Evolutionary conservation across 2,888 invertebrate genomes (phyloP).

Genomic region (Philereme vetulata): DNA sequence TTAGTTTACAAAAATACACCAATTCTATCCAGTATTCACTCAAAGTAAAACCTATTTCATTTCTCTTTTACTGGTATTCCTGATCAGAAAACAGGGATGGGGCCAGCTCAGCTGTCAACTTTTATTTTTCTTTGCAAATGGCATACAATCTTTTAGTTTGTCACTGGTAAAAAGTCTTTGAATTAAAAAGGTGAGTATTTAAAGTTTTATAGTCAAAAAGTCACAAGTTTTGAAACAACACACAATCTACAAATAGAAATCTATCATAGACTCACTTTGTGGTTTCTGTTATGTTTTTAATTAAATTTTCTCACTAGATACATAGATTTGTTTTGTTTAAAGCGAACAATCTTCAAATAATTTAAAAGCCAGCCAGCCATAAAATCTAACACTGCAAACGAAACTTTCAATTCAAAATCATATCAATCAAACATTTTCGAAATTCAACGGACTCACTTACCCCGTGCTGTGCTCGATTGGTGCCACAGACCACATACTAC

Average conservation of each 20-base stretch:
- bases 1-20: constrained; percentile 32
- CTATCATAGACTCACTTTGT: not conserved
- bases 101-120: constrained; percentile 41
- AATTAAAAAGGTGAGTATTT: constrained; percentile 37
- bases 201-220: not conserved
- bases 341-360: not conserved
- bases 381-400: not conserved
- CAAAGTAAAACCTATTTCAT: constrained; percentile 41
- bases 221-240: not conserved
- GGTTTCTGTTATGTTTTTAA: not conserved
- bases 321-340: not conserved
- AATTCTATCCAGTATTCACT: constrained; percentile 29
- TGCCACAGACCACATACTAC: no score
- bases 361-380: no score
- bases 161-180: constrained; percentile 41
- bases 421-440: not conserved
- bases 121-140: constrained; percentile 41
- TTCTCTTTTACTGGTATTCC: constrained; percentile 39
- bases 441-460: not conserved
- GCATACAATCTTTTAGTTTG: constrained; percentile 32
- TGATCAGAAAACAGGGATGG: constrained; percentile 44
- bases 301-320: not conserved
- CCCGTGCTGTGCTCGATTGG: no score
- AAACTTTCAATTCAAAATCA: not conserved
- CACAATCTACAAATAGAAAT: not conserved